Evolutionary conservation across 2,113 vertebrate species (phyloP).

Genomic region (Butorides virescens): DNA sequence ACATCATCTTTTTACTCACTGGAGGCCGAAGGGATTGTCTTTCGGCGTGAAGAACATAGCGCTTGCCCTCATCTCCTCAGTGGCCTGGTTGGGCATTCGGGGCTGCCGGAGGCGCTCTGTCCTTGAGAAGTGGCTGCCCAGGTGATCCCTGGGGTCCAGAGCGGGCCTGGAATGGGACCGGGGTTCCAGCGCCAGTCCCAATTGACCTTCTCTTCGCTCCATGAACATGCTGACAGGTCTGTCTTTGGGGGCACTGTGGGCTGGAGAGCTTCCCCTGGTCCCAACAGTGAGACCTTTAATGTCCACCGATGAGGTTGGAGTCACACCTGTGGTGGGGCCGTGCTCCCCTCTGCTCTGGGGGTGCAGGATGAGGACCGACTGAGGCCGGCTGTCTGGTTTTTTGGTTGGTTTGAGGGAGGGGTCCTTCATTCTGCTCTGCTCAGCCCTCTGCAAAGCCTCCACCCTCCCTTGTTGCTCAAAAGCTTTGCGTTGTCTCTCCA

Average conservation of each 20-base stretch:
- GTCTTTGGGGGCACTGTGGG: constrained; percentile 61
- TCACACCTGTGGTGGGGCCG: background rate
- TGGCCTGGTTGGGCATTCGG: constrained; percentile 62
- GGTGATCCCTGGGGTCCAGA: constrained; percentile 73
- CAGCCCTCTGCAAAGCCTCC: constrained; percentile 77
- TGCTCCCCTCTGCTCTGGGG: constrained; percentile 71
- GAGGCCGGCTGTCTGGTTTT: constrained; percentile 42
- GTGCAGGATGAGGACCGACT: constrained; percentile 56
- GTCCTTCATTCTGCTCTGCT: constrained; percentile 73
- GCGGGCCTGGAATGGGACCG: constrained; percentile 77
- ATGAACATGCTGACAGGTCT: constrained; percentile 70
- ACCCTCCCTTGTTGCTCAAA: constrained; percentile 78
- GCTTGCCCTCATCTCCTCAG: constrained; percentile 64
- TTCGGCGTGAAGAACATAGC: constrained; percentile 89
- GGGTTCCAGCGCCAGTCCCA: constrained; percentile 35
- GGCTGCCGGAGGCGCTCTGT: constrained; percentile 56
- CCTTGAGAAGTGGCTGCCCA: constrained; percentile 48
- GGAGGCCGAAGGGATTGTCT: constrained; percentile 75
- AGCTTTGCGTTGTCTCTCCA: constrained; percentile 84
- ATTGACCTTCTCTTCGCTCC: constrained; percentile 61
- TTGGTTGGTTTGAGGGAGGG: constrained; percentile 27
- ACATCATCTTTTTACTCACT: constrained; percentile 76
- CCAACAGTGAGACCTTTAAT: constrained; percentile 56
- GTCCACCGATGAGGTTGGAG: constrained; percentile 6
- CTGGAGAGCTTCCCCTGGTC: constrained; percentile 57